Base-by-base conservation (phyloP, 2,113 vertebrate genomes). In the Corythaixoides concolor region DNA sequence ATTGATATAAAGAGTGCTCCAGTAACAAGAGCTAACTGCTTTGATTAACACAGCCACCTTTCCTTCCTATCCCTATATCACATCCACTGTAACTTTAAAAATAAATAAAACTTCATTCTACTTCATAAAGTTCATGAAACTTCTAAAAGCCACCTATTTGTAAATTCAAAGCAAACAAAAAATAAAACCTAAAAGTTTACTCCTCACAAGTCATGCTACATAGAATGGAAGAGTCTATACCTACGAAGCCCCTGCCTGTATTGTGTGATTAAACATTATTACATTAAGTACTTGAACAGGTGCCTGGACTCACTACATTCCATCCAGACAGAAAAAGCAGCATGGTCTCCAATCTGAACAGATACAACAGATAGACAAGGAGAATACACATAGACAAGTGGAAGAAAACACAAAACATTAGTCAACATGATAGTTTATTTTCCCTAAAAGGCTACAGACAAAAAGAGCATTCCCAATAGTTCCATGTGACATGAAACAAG, bases 1-100 rank as follows among this genome's bases (percentile, higher is more conserved):
- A 96, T 91, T 94, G 76, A 89, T 93, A 94, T 58, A 78, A 93
- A 87, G 70, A 93, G 49, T n/a, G 55, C 73, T 95, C 45, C 59
- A 63, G 79, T 83, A 95, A 94, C 49, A 64, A 73, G 50, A 93
- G 62, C 47, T 85, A 77, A 90, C 89, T 93, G 66, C 70, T 94
- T 85, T 89, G 89, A 83, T 89, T 91, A 95, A 82, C 33, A 1
- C 9, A 55, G 41, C 30, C 68, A 58, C 49, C 49, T 85, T 86
- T 79, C 63, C 66, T 89, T 91, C 41, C 64, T 45, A 41, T 67
- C 78, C 43, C 59, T 75, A 7, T 63, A 80, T 56, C 53, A 56
- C 27, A 88, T 10, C n/a, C 35, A 45, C 6, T 77, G 18, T 49
- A 74, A 91, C 59, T 75, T 63, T 30, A 68, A 85, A 91, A 90